A percentile compares a stretch with the other conserved stretches of the same genome.
These are phyloP conservation scores for Hydraecia micacea DNA, from an alignment of 2,888 invertebrate genomes.

Conservation along the genomic window DNA sequence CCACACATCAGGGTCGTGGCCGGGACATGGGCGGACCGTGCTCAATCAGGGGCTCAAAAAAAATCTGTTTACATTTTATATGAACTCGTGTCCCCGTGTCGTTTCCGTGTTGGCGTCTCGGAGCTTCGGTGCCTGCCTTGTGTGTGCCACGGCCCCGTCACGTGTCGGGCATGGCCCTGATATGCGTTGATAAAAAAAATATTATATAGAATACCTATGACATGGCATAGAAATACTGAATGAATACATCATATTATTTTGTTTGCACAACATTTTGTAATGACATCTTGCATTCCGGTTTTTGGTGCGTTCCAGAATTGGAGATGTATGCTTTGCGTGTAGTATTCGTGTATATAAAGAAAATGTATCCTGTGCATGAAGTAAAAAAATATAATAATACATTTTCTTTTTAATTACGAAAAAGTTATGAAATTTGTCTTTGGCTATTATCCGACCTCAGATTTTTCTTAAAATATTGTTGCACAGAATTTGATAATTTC, in stretches of 20 bases:
- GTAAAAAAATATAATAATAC: not conserved
- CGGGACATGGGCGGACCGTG: not conserved
- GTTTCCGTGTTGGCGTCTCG: not conserved
- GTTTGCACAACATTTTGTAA: slow-evolving; percentile 17
- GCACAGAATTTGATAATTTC: not conserved
- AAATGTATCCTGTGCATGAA: slow-evolving; percentile 26
- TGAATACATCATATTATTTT: slow-evolving; percentile 6
- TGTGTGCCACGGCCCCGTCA: not conserved
- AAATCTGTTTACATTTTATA: not conserved
- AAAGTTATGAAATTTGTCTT: slow-evolving; percentile 15
- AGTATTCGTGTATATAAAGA: not conserved
- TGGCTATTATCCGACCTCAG: not conserved
- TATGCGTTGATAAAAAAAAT: not conserved
- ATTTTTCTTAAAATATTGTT: not conserved
- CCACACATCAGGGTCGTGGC: not conserved
- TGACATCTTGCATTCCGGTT: slow-evolving; percentile 33
- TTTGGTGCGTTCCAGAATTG: not conserved
- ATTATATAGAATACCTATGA: not conserved
- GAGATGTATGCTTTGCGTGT: slow-evolving; percentile 11
- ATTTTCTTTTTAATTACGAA: not conserved
- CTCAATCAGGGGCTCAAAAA: not conserved
- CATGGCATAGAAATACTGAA: not conserved
- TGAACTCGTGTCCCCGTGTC: too few species aligned
- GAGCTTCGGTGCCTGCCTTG: not conserved
- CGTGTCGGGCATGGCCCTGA: not conserved